Conservation (phyloP, 2,888 invertebrate species). For the Diogma glabrata region DNA sequence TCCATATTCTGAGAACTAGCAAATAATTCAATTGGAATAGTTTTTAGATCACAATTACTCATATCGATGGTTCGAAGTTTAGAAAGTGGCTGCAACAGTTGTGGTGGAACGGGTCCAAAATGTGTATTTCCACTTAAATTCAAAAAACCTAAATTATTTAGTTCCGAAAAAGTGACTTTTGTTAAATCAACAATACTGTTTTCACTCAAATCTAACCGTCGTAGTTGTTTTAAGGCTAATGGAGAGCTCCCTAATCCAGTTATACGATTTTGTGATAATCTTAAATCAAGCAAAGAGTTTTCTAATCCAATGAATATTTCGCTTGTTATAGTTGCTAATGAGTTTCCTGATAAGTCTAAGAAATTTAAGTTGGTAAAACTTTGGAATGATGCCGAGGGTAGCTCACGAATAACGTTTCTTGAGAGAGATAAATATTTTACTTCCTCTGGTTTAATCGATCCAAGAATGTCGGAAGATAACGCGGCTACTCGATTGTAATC, state of each 20-base stretch:
- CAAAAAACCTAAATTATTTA: slow-evolving; percentile 55
- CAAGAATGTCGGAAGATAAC: slow-evolving; percentile 63
- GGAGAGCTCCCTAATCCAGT: slow-evolving; percentile 53
- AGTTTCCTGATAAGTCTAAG: slow-evolving; percentile 70
- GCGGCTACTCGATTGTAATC: slow-evolving; percentile 83
- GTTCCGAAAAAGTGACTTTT: slow-evolving; percentile 50
- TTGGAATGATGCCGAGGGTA: slow-evolving; percentile 69
- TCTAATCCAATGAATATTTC: slow-evolving; percentile 69
- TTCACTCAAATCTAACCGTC: slow-evolving; percentile 63
- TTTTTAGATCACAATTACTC: slow-evolving; percentile 60
- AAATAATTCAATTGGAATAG: slow-evolving; percentile 59
- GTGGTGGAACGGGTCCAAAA: slow-evolving; percentile 49
- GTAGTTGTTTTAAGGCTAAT: slow-evolving; percentile 49
- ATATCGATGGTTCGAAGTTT: slow-evolving; percentile 60
- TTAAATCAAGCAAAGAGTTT: slow-evolving; percentile 55
- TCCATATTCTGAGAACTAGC: slow-evolving; percentile 53
- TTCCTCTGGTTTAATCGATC: slow-evolving; percentile 54
- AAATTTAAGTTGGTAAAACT: slow-evolving; percentile 58
- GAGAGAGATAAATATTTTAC: slow-evolving; percentile 64
- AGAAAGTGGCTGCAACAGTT: slow-evolving; percentile 57
- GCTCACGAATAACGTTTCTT: slow-evolving; percentile 74
- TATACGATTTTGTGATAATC: slow-evolving; percentile 63
- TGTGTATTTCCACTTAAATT: slow-evolving; percentile 68
- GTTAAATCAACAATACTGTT: slow-evolving; percentile 66
- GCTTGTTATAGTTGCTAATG: slow-evolving; percentile 55